phyloP scores from a whole-genome alignment of 2,797 vertebrate genomes.

The Phrynocephalus vlangalii region DNA sequence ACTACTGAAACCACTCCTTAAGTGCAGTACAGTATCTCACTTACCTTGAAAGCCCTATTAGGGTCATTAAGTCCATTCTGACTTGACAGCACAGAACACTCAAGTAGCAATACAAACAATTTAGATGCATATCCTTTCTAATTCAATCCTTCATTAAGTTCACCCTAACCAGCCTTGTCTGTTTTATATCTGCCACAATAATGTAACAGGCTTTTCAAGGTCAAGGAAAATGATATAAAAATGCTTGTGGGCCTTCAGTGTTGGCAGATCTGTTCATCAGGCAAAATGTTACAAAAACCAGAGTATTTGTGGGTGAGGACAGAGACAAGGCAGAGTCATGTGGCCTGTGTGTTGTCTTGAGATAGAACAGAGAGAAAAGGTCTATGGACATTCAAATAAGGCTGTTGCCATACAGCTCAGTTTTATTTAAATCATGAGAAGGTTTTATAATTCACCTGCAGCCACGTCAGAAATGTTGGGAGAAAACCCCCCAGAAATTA shows the following conservation, averaged over 20 bases:
- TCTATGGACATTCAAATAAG: background rate
- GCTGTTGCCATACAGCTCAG: background rate
- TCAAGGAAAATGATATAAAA: background rate
- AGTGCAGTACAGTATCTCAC: no score
- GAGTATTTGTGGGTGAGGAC: no score
- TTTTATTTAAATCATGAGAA: background rate
- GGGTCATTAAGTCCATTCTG: no score
- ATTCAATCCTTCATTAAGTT: background rate
- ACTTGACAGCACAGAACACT: no score
- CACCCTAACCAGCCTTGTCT: background rate
- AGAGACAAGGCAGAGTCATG: background rate
- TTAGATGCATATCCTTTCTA: slow-evolving; percentile 4
- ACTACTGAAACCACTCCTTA: no score
- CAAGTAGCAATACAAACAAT: background rate
- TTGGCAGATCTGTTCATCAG: no score
- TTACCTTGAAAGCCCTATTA: no score
- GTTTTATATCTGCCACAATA: background rate
- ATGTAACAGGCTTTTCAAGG: no score
- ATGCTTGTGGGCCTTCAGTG: background rate
- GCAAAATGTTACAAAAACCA: no score
- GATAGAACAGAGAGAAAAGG: background rate
- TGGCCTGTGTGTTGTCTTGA: background rate
- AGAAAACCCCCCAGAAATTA: background rate
- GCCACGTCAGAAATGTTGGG: background rate
- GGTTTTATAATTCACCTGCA: background rate